phyloP scores from a whole-genome alignment of 1,140 invertebrate genomes.

The Pseudobourletiella spinata region DNA sequence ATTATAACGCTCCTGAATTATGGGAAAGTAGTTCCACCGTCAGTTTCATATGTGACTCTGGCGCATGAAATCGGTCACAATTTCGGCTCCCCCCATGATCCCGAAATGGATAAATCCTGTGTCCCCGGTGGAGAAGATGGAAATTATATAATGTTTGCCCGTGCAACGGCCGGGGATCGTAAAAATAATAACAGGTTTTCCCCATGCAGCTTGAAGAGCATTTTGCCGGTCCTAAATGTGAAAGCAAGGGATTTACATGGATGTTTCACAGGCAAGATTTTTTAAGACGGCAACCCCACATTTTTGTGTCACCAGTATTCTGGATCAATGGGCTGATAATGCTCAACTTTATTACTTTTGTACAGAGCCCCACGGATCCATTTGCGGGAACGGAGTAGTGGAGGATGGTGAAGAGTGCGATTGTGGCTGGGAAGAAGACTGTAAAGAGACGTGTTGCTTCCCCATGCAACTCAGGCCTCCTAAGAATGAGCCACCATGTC shows the following conservation, averaged over 20 bases:
- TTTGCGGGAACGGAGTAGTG: constrained; percentile 95
- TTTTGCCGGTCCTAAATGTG: constrained; percentile 86
- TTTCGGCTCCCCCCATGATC: constrained; percentile 97
- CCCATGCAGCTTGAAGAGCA: constrained; percentile 81
- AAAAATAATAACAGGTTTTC: constrained; percentile 85
- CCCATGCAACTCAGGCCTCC: constrained; percentile 72
- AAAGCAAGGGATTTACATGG: constrained; percentile 81
- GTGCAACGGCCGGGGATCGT: constrained; percentile 52
- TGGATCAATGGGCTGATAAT: too few species aligned
- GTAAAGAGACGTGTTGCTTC: constrained; percentile 85
- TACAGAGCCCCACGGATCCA: constrained; percentile 71
- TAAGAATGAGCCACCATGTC: constrained; percentile 67
- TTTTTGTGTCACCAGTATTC: too few species aligned
- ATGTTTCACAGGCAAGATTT: constrained; percentile 75
- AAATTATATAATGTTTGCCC: constrained; percentile 54
- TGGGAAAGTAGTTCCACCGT: constrained; percentile 94
- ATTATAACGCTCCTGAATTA: constrained; percentile 98
- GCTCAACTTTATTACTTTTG: too few species aligned
- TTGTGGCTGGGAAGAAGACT: constrained; percentile 95
- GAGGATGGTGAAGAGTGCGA: constrained; percentile 94
- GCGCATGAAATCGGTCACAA: constrained; percentile 98
- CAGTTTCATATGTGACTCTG: constrained; percentile 95
- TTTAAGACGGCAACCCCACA: too few species aligned
- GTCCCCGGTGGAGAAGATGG: constrained; percentile 51
- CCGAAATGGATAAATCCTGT: constrained; percentile 62